A percentile compares a stretch with the other conserved stretches of the same genome.
phyloP scores from a whole-genome alignment of 2,797 vertebrate species.

The Dendrocincla tyrannina region DNA sequence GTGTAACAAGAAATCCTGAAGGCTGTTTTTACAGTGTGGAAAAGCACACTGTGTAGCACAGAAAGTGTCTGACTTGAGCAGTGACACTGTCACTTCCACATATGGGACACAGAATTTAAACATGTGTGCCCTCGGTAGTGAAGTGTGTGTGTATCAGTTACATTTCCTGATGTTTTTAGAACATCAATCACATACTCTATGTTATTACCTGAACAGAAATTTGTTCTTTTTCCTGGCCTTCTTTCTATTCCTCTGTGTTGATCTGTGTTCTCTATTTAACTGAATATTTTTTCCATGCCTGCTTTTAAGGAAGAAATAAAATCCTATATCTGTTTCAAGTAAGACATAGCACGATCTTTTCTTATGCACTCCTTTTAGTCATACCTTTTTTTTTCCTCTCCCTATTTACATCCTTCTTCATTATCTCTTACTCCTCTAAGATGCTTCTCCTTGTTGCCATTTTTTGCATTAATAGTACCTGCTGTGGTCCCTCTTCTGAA shows the following conservation, averaged over 20 bases:
- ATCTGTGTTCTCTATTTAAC: background rate
- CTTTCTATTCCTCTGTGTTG: background rate
- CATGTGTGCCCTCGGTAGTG: background rate
- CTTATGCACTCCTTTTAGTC: background rate
- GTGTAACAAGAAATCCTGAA: background rate
- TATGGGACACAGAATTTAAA: background rate
- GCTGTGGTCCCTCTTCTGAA: background rate
- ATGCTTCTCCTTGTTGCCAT: background rate
- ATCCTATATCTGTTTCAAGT: background rate
- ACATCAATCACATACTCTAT: rapidly evolving
- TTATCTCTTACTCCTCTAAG: background rate
- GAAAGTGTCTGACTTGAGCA: background rate
- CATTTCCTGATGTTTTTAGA: background rate
- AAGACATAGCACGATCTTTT: background rate
- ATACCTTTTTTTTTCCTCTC: background rate
- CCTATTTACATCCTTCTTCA: background rate
- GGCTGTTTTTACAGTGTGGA: background rate
- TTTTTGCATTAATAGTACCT: background rate
- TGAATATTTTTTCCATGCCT: background rate
- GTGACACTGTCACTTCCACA: background rate
- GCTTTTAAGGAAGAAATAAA: slow-evolving; percentile 29
- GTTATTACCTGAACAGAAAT: background rate
- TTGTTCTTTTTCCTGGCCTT: background rate
- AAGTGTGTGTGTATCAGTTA: background rate
- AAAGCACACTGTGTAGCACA: background rate